Base-by-base conservation (phyloP, 2,888 invertebrate genomes). In the Synergus gifuensis region DNA sequence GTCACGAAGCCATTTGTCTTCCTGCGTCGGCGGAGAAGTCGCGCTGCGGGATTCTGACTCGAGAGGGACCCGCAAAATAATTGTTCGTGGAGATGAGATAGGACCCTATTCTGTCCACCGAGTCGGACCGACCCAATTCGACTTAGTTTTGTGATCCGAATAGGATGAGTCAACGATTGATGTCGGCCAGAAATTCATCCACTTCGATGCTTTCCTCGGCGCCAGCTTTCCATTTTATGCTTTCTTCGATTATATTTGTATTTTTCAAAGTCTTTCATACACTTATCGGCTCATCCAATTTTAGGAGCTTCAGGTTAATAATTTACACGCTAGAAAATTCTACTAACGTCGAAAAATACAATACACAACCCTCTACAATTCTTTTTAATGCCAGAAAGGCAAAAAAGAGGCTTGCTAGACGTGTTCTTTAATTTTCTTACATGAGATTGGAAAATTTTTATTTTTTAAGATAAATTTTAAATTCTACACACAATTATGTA, bases 1-100 rank as follows among this genome's bases (percentile, higher is more conserved):
- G 90, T 90, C 91, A 90, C 89, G 88, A 87, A 86, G 89, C 88
- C 91, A 91, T 91, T 91, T 91, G 91, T 91, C 91, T 91, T 91
- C 88, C 87, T 88, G 87, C 88, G 89, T 88, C 85, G 87, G 86
- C 83, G 83, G 78, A 78, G 69, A 54, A 81, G 85, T 88, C 87
- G 90, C 91, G 84, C 90, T 88, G 90, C 91, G 91, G 91, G 91
- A 90, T 88, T 88, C 86, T 85, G 80, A 83, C 82, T 84, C 82
- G 78, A 77, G 76, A 76, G 80, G 83, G 86, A 85, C 86, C 88
- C 85, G 89, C 88, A 87, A 89, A 89, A 89, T 89, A 89, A 90
- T 89, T 88, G 90, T 90, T 88, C 88, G 87, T 78, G 69, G 79
- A 82, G 82, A 86, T 83, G 86, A 87, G 88, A 83, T 85, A 86